phyloP scores from a whole-genome alignment of 2,113 vertebrate genomes.

The Machaerirhynchus nigripectus region DNA sequence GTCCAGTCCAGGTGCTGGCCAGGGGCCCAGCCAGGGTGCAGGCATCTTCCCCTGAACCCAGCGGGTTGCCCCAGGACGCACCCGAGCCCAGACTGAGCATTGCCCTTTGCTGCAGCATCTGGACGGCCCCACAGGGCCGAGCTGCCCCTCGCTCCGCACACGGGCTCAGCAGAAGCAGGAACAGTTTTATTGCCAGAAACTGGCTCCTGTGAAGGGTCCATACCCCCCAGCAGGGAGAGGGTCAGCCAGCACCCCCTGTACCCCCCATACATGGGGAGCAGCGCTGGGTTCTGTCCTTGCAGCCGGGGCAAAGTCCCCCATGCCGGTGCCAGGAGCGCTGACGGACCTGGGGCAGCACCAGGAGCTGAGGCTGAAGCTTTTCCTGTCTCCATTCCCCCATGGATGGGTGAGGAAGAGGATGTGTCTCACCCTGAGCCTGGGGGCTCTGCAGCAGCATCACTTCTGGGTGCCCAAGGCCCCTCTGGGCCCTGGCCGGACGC shows the following conservation, averaged over 20 bases:
- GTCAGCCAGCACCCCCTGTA: background rate
- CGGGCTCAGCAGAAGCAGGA: background rate
- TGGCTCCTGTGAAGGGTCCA: background rate
- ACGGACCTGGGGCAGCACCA: accelerated
- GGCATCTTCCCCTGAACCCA: background rate
- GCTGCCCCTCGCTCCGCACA: background rate
- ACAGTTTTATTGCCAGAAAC: background rate
- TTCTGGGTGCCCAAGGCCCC: background rate
- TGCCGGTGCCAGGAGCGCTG: accelerated
- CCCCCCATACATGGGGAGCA: background rate
- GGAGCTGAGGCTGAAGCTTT: background rate
- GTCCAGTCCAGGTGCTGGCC: background rate
- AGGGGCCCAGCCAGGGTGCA: background rate
- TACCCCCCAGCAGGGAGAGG: background rate
- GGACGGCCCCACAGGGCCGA: background rate
- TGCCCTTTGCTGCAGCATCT: accelerated
- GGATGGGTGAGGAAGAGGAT: background rate
- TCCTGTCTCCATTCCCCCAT: accelerated
- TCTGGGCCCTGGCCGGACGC: background rate
- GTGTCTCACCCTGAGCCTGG: accelerated
- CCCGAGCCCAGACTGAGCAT: background rate
- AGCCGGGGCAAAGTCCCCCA: background rate
- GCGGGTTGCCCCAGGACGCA: accelerated
- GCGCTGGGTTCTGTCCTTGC: background rate
- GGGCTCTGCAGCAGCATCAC: accelerated